Conservation (phyloP, 2,113 vertebrate genomes). For the Hyaena hyaena region DNA sequence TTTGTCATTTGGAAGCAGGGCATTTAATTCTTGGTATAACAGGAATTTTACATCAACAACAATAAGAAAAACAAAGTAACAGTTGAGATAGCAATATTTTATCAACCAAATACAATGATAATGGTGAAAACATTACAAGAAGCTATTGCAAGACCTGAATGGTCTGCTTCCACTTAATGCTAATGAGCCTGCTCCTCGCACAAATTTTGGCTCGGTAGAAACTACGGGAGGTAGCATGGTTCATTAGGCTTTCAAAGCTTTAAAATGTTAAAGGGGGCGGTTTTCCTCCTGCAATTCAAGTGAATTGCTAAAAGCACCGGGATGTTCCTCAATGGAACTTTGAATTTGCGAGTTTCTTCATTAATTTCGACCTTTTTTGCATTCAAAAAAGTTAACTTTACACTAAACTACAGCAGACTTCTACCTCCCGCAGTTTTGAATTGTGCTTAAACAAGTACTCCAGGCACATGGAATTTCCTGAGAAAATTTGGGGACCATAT, state of each 20-base stretch:
- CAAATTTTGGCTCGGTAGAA: conserved; percentile 57
- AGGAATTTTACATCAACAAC: not conserved
- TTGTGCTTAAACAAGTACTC: conserved; percentile 40
- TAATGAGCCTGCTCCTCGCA: conserved; percentile 59
- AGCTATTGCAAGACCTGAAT: not conserved
- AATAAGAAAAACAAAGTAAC: not conserved
- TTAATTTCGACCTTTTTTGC: conserved; percentile 80
- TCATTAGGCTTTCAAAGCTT: conserved; percentile 81
- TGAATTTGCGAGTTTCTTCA: conserved; percentile 73
- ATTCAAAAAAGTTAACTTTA: conserved; percentile 58
- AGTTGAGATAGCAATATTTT: not conserved
- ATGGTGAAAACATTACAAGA: conserved; percentile 32
- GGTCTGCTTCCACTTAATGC: conserved; percentile 32
- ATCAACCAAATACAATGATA: not conserved
- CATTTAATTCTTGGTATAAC: not conserved
- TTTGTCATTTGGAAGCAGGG: accelerated
- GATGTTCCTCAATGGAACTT: conserved; percentile 68
- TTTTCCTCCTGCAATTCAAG: conserved; percentile 65
- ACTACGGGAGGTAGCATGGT: conserved; percentile 70
- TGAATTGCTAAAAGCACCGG: conserved; percentile 70
- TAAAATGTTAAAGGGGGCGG: conserved; percentile 49
- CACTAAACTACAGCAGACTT: conserved; percentile 50
- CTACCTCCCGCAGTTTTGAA: not conserved
- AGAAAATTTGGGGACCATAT: not conserved
- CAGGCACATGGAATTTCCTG: not conserved